Evolutionary conservation across 2,888 invertebrate species (phyloP), one percentile per base, ranked within the genome.

Genomic region (Plebejus anna): DNA sequence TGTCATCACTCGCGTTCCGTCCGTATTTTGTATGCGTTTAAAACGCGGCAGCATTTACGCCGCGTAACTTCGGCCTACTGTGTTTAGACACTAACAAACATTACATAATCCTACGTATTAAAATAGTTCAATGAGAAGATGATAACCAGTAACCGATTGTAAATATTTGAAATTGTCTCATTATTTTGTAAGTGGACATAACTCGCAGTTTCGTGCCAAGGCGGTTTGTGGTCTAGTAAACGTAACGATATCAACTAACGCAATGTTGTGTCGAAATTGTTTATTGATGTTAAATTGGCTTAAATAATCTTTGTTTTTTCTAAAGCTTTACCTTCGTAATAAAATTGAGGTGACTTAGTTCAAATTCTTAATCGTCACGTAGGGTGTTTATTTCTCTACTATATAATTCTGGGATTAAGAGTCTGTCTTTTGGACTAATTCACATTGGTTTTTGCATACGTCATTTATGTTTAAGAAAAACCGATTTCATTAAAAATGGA

Each of bases 181-280:
- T 71, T 71, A 75, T 47, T 66, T 75, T 75, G 75, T 75, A 61
- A 42, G 75, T 61, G 9, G 6, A 47, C 61, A 16, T 75, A 59
- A 66, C 36, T 71, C 9, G 55, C 57, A 79, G 78, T 76, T 80
- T 79, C 72, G 75, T 80, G 80, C 79, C 81, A 82, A 81, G 81
- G 81, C 77, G 78, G 76, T 78, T 79, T 80, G 81, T 80, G 82
- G 81, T 82, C 77, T 78, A 78, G 55, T 79, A 70, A 78, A 77
- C 77, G 76, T 78, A 80, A 78, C 79, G 78, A 77, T 79, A 76
- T 77, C 42, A 55, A 75, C 78, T 78, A 75, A 70, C 76, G 75
- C 78, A 77, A 78, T 76, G 76, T 32, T 66, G 73, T 76, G 78
- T 47, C 78, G 32, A 73, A 22, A 51, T 55, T 73, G 47, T 51